Percentiles rank a stretch among this genome's conserved stretches.
Conservation (phyloP, 2,888 invertebrate species). For the Atethmia centrago region DNA sequence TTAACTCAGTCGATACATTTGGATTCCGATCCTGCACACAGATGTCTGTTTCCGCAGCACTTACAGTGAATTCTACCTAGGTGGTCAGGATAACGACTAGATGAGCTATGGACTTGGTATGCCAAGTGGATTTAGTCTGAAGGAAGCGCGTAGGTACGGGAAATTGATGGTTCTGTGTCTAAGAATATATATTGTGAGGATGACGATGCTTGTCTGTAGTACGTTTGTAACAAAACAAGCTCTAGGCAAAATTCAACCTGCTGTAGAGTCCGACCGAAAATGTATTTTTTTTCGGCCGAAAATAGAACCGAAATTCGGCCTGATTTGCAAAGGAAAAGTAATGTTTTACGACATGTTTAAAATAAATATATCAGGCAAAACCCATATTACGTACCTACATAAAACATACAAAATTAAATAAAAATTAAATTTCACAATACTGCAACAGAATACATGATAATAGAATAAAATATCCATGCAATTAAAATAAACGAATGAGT, state of each 20-base stretch:
- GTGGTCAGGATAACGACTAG: conserved; percentile 56
- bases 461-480: no score
- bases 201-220: neutral
- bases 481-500: no score
- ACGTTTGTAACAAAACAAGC: neutral
- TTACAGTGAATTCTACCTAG: conserved; percentile 57
- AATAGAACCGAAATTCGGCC: neutral
- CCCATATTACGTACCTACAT: no score
- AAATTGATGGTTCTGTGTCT: conserved; percentile 19
- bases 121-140: conserved; percentile 14
- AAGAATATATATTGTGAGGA: conserved; percentile 7
- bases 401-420: no score
- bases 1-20: conserved; percentile 45
- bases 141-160: conserved; percentile 28
- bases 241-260: neutral
- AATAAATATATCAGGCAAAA: no score
- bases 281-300: neutral
- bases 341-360: no score
- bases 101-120: conserved; percentile 32
- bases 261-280: neutral
- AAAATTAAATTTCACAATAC: no score
- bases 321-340: no score
- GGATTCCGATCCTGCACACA: conserved; percentile 55
- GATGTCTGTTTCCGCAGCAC: conserved; percentile 62
- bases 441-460: no score